These are phyloP conservation scores for Aptenodytes patagonicus DNA, from an alignment of 2,113 vertebrate species.

Conservation along the genomic window DNA sequence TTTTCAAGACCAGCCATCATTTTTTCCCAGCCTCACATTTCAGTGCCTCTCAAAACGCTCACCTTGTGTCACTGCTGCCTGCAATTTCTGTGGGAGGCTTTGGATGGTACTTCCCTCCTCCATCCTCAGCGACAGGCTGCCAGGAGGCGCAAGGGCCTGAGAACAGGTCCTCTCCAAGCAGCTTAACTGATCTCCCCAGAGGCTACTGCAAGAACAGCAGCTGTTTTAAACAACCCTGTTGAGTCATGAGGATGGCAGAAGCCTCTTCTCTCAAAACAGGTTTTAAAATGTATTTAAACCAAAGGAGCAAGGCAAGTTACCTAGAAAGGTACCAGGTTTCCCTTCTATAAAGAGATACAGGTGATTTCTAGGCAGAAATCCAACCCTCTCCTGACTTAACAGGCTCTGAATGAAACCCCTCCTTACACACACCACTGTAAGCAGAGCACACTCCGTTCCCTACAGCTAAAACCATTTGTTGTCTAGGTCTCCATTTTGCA, in stretches of 20 bases:
- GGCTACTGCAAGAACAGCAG: constrained; percentile 34
- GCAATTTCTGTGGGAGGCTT: constrained; percentile 4
- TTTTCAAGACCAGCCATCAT: background rate
- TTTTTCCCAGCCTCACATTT: background rate
- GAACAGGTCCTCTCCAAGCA: constrained; percentile 30
- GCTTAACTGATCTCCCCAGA: constrained; percentile 21
- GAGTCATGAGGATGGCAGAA: background rate
- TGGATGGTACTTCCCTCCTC: background rate
- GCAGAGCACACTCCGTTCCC: background rate
- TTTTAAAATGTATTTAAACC: background rate
- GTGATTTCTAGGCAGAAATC: background rate
- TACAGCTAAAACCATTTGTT: background rate
- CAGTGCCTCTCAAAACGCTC: background rate
- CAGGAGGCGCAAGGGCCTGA: constrained; percentile 56
- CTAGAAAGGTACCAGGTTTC: background rate
- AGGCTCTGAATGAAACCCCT: background rate
- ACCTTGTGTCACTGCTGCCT: background rate
- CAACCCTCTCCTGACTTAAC: background rate
- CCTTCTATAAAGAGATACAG: background rate
- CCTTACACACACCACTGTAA: background rate
- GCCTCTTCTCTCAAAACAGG: background rate
- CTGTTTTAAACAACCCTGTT: background rate
- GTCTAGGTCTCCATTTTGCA: background rate
- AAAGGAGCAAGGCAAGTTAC: background rate
- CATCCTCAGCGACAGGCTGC: background rate